Evolutionary conservation across 2,888 invertebrate species (phyloP).

Genomic region (Rhimphoctona megacephalus): DNA sequence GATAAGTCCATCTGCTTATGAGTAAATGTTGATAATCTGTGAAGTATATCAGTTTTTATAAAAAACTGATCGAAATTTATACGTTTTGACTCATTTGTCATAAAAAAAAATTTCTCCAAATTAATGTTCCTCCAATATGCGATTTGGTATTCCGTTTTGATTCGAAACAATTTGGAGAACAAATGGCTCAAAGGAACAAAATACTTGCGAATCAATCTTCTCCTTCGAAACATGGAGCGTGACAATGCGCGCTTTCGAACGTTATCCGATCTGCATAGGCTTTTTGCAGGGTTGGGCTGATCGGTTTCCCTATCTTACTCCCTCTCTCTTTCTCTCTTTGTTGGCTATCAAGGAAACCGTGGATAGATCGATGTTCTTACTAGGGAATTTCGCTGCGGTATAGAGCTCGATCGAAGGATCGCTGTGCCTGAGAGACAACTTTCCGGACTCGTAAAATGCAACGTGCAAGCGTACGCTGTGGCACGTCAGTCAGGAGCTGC

Average conservation of each 20-base stretch:
- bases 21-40: not conserved
- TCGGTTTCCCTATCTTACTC: constrained; percentile 26
- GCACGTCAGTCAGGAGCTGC: constrained; percentile 52
- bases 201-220: constrained; percentile 61
- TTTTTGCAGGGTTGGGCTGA: constrained; percentile 58
- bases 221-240: constrained; percentile 51
- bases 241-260: constrained; percentile 62
- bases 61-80: not conserved
- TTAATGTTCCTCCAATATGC: not conserved
- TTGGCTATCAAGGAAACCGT: constrained; percentile 55
- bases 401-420: constrained; percentile 58
- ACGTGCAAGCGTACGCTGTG: constrained; percentile 46
- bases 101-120: not conserved
- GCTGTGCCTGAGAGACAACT: constrained; percentile 57
- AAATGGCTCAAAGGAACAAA: constrained; percentile 48
- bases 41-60: not conserved
- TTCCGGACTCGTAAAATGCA: constrained; percentile 67
- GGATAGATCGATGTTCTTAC: constrained; percentile 66
- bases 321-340: constrained; percentile 37
- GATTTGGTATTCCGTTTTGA: not conserved
- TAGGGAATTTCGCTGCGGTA: constrained; percentile 38
- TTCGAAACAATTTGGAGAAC: constrained; percentile 11
- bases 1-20: not conserved
- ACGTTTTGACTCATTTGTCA: not conserved
- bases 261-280: constrained; percentile 66